Evolutionary conservation across 2,888 invertebrate genomes (phyloP).

Genomic region (Ophion slaviceki): DNA sequence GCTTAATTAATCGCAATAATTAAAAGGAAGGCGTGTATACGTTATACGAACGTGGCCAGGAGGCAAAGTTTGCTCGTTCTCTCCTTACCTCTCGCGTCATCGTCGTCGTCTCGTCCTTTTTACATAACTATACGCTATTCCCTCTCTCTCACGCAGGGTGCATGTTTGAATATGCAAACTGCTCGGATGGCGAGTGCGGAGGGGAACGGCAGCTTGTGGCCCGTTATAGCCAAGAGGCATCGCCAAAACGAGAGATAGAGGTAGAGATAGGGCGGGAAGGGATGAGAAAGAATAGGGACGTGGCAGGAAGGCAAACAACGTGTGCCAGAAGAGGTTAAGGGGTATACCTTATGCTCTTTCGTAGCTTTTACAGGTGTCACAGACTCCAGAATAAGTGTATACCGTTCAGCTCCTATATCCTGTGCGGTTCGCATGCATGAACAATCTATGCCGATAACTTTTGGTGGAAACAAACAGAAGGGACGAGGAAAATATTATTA

Average conservation of each 20-base stretch:
- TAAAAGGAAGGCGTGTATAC: slow-evolving; percentile 77
- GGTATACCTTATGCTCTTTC: slow-evolving; percentile 32
- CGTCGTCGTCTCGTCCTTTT: slow-evolving; percentile 2
- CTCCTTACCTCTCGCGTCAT: slow-evolving; percentile 23
- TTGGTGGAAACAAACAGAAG: slow-evolving; percentile 22
- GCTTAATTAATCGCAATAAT: slow-evolving; percentile 82
- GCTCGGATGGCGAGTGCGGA: slow-evolving; percentile 63
- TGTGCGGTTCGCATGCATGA: slow-evolving; percentile 3
- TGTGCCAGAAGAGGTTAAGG: slow-evolving; percentile 51
- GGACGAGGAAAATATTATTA: slow-evolving; percentile 44
- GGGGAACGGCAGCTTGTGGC: slow-evolving; percentile 59
- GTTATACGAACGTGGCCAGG: slow-evolving; percentile 66
- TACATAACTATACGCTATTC: slow-evolving; percentile 28
- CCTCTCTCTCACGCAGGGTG: slow-evolving; percentile 67
- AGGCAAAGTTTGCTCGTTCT: slow-evolving; percentile 61
- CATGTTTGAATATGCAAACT: slow-evolving; percentile 80
- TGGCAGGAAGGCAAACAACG: slow-evolving; percentile 47
- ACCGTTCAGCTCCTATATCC: slow-evolving; percentile 15
- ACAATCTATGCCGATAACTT: slow-evolving; percentile 1
- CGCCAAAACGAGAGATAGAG: slow-evolving; percentile 18
- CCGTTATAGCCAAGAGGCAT: slow-evolving; percentile 49
- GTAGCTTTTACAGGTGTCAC: slow-evolving; percentile 48
- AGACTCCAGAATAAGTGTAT: slow-evolving; percentile 48
- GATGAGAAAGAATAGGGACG: slow-evolving; percentile 24
- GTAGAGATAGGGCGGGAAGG: slow-evolving; percentile 8